Conservation (phyloP, 53 echinoderm and acorn worm species). For the Echinarachnius parma region DNA sequence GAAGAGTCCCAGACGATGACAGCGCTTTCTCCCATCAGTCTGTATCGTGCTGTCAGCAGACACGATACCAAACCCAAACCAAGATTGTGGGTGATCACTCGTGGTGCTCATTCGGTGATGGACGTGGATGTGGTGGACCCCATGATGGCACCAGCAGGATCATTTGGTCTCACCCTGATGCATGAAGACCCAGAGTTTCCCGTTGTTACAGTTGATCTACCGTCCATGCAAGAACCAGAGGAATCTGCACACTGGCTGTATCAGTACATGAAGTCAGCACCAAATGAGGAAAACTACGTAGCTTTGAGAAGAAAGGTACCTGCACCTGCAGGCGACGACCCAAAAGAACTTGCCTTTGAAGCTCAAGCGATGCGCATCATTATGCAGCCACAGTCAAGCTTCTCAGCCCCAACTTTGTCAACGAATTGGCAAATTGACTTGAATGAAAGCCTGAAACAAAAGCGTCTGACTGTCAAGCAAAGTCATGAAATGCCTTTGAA, state of each 20-base stretch:
- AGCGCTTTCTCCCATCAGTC: constrained; percentile 78
- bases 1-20: constrained; percentile 76
- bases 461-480: constrained; percentile 79
- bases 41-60: constrained; percentile 75
- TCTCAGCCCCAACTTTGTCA: constrained; percentile 92
- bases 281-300: constrained; percentile 87
- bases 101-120: constrained; percentile 84
- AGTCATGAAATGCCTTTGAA: constrained; percentile 64
- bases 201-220: constrained; percentile 81
- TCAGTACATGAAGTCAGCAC: constrained; percentile 91
- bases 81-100: constrained; percentile 79
- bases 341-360: constrained; percentile 81
- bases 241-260: constrained; percentile 95
- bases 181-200: constrained; percentile 96
- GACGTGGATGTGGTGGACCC: constrained; percentile 89
- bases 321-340: constrained; percentile 69
- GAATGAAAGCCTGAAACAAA: constrained; percentile 80
- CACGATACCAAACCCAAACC: constrained; percentile 82
- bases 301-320: constrained; percentile 82
- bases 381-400: constrained; percentile 95
- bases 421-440: constrained; percentile 85
- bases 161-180: constrained; percentile 85
- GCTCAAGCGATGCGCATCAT: constrained; percentile 65
- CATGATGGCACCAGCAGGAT: constrained; percentile 78
- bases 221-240: constrained; percentile 69